phyloP scores from a whole-genome alignment of 2,113 vertebrate genomes.

The Xenus cinereus region DNA sequence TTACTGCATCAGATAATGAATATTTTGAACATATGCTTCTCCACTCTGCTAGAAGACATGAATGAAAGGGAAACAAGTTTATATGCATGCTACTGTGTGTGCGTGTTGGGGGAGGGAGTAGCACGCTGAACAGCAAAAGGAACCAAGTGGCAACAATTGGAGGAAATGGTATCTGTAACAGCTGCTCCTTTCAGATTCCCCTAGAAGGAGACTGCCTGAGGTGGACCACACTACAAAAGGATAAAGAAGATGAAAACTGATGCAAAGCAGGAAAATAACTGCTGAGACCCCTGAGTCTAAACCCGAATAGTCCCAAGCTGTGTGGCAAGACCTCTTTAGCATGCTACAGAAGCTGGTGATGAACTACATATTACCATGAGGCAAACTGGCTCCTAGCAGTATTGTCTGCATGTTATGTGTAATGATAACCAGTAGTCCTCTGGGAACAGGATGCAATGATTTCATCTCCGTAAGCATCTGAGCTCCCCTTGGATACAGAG shows the following conservation, averaged over 20 bases:
- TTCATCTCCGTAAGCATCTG: slow-evolving; percentile 82
- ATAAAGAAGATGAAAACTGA: slow-evolving; percentile 87
- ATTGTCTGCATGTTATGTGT: slow-evolving; percentile 74
- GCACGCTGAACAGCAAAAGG: slow-evolving; percentile 11
- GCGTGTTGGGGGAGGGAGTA: slow-evolving; percentile 21
- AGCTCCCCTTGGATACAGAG: slow-evolving; percentile 75
- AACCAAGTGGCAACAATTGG: slow-evolving; percentile 76
- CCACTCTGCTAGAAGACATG: slow-evolving; percentile 68
- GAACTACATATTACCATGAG: slow-evolving; percentile 85
- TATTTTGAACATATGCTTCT: slow-evolving; percentile 85
- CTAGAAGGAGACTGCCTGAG: slow-evolving; percentile 86
- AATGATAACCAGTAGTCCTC: slow-evolving; percentile 79
- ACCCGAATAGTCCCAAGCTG: slow-evolving; percentile 73
- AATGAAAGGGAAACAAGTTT: slow-evolving; percentile 79
- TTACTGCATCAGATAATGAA: slow-evolving; percentile 79
- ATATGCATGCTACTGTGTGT: slow-evolving; percentile 75
- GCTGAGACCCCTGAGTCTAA: slow-evolving; percentile 78
- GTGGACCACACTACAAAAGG: slow-evolving; percentile 84
- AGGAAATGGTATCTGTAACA: slow-evolving; percentile 84
- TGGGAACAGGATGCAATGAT: slow-evolving; percentile 76
- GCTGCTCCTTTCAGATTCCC: slow-evolving; percentile 88
- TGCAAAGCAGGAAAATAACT: slow-evolving; percentile 86
- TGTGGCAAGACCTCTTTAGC: slow-evolving; percentile 84
- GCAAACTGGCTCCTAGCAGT: slow-evolving; percentile 77
- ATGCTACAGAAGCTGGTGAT: slow-evolving; percentile 80